Percentiles rank a stretch among this genome's conserved stretches.
Conservation (phyloP, 2,888 invertebrate species). For the Glaucopsyche alexis region DNA sequence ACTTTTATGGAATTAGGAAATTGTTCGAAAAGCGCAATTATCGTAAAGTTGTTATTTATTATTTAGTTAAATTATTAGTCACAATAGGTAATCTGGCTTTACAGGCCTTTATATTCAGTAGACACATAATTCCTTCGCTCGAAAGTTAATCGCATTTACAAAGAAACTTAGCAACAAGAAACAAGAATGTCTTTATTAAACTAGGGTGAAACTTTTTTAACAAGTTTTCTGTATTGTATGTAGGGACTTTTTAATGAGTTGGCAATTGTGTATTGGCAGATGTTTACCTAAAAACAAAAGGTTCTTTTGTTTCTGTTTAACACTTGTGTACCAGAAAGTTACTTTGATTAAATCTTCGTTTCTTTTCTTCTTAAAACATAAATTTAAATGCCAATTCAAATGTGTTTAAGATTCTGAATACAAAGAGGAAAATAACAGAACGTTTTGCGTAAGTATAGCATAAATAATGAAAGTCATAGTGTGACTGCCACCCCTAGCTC, state of each 20-base stretch:
- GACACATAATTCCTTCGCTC: conserved; percentile 4
- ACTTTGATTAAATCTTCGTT: conserved; percentile 1
- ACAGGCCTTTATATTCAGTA: conserved; percentile 17
- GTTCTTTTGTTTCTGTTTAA: conserved; percentile 8
- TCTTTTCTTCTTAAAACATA: neutral
- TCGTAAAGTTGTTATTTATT: conserved; percentile 13
- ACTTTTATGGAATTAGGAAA: neutral
- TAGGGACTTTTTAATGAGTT: conserved; percentile 29
- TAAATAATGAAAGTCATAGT: neutral
- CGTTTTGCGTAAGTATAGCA: neutral
- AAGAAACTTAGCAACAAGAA: conserved; percentile 25
- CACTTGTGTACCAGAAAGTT: conserved; percentile 16
- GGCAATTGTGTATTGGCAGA: conserved; percentile 28
- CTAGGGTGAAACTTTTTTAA: conserved; percentile 27
- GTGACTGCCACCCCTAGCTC: conserved; percentile 37
- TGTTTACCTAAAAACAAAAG: conserved; percentile 27
- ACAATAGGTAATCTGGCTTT: conserved; percentile 7
- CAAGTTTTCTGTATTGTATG: conserved; percentile 18
- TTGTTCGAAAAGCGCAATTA: neutral
- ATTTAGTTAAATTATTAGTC: neutral
- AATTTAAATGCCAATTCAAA: neutral
- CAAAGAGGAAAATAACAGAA: too few species aligned
- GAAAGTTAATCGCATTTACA: conserved; percentile 25
- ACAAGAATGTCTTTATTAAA: conserved; percentile 29
- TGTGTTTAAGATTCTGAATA: neutral